phyloP scores from a whole-genome alignment of 1,140 invertebrate genomes.

The Psix sp. region DNA sequence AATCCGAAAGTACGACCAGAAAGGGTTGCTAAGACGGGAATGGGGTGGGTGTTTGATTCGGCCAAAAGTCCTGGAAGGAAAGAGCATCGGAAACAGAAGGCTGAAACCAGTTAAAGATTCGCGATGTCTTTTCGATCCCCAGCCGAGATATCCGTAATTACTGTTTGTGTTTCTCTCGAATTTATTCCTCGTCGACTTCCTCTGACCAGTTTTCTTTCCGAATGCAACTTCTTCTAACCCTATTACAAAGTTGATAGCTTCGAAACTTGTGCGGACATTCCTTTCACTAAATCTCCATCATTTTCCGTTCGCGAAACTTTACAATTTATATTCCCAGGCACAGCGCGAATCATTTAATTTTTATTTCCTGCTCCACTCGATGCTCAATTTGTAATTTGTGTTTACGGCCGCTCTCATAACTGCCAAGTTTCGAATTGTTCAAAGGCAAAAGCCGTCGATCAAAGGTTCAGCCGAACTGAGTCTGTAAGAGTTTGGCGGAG shows the following conservation, averaged over 20 bases:
- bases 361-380: constrained; percentile 28
- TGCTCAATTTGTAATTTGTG: constrained; percentile 52
- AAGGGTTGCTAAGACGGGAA: constrained; percentile 59
- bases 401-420: constrained; percentile 43
- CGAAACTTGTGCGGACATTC: constrained; percentile 54
- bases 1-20: constrained; percentile 76
- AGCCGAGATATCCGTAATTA: constrained; percentile 77
- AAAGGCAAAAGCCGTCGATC: constrained; percentile 51
- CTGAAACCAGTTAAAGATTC: constrained; percentile 76
- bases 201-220: constrained; percentile 53
- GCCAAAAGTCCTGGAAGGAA: constrained; percentile 47
- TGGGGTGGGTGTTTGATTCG: constrained; percentile 54
- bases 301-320: constrained; percentile 48
- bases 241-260: constrained; percentile 62
- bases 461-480: constrained; percentile 49
- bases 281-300: constrained; percentile 58
- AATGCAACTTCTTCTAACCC: constrained; percentile 58
- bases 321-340: constrained; percentile 33
- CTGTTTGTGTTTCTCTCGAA: constrained; percentile 77
- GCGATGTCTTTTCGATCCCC: constrained; percentile 77
- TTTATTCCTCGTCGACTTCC: constrained; percentile 64
- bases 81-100: constrained; percentile 65
- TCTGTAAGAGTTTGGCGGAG: constrained; percentile 32
- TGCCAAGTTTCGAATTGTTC: constrained; percentile 50
- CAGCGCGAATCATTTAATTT: constrained; percentile 19